phyloP scores from a whole-genome alignment of 2,113 vertebrate genomes.

The Ciconia stormi region DNA sequence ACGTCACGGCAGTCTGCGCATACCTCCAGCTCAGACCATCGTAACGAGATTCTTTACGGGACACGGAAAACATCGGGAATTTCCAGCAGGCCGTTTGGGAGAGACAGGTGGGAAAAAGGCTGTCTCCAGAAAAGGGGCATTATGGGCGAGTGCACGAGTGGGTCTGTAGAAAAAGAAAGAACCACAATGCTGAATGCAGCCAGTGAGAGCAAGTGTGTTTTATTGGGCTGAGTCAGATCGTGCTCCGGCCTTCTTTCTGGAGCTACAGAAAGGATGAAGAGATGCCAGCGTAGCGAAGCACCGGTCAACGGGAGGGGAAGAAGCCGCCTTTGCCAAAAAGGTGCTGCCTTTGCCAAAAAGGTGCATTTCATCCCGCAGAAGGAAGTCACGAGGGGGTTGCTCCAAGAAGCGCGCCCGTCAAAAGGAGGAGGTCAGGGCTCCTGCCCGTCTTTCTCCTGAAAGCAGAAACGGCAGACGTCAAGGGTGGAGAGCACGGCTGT shows the following conservation, averaged over 20 bases:
- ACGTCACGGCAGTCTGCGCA: rapidly evolving
- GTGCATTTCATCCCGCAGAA: neutral
- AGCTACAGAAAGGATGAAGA: neutral
- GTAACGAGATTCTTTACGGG: no score
- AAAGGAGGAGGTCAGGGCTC: neutral
- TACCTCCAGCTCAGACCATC: no score
- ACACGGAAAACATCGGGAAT: rapidly evolving
- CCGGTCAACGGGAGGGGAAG: no score
- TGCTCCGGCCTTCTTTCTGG: no score
- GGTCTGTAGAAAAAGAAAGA: neutral
- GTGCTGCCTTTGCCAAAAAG: neutral
- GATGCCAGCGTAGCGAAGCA: no score
- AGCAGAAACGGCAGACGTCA: neutral
- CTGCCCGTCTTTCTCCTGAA: neutral
- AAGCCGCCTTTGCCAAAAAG: neutral
- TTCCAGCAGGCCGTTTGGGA: neutral
- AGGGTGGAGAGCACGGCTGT: neutral
- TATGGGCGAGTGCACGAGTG: neutral
- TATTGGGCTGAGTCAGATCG: neutral
- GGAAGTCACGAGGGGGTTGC: neutral
- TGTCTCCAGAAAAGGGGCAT: no score
- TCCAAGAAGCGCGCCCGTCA: neutral
- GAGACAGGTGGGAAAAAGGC: neutral
- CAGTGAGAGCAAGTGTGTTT: neutral
- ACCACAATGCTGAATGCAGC: no score